phyloP scores from a whole-genome alignment of 2,888 invertebrate species.

The Ichneumoninae sp. region DNA sequence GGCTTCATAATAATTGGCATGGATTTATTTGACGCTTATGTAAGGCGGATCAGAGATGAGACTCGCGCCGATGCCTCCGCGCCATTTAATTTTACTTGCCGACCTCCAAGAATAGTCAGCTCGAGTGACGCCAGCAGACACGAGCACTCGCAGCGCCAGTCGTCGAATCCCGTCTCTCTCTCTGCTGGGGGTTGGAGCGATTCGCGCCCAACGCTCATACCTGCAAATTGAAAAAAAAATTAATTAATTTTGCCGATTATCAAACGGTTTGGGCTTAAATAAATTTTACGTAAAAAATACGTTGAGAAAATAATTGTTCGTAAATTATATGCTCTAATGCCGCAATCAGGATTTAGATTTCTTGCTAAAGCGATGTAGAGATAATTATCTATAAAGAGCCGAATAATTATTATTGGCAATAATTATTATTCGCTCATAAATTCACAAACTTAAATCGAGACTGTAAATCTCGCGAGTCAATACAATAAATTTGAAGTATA shows the following conservation, averaged over 20 bases:
- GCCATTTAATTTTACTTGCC: constrained; percentile 77
- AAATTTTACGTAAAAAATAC: not conserved
- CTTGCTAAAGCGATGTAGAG: no score
- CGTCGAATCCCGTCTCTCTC: constrained; percentile 10
- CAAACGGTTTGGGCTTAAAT: not conserved
- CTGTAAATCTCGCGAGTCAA: no score
- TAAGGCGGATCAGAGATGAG: constrained; percentile 71
- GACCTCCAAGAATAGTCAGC: constrained; percentile 78
- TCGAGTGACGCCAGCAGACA: constrained; percentile 73
- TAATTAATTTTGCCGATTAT: not conserved
- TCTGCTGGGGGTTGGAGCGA: constrained; percentile 21
- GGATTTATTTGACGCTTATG: constrained; percentile 75
- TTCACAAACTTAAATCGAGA: no score
- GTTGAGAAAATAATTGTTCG: not conserved
- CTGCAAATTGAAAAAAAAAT: not conserved
- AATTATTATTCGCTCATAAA: not conserved
- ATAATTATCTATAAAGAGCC: not conserved
- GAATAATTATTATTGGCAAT: no score
- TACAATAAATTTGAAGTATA: not conserved
- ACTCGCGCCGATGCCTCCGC: constrained; percentile 42
- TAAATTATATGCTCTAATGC: not conserved
- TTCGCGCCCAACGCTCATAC: constrained; percentile 12
- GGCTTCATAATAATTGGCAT: constrained; percentile 80
- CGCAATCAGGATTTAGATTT: not conserved
- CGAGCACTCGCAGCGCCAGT: constrained; percentile 51